phyloP scores from a whole-genome alignment of 2,797 vertebrate genomes.

The Rhinatrema bivittatum region DNA sequence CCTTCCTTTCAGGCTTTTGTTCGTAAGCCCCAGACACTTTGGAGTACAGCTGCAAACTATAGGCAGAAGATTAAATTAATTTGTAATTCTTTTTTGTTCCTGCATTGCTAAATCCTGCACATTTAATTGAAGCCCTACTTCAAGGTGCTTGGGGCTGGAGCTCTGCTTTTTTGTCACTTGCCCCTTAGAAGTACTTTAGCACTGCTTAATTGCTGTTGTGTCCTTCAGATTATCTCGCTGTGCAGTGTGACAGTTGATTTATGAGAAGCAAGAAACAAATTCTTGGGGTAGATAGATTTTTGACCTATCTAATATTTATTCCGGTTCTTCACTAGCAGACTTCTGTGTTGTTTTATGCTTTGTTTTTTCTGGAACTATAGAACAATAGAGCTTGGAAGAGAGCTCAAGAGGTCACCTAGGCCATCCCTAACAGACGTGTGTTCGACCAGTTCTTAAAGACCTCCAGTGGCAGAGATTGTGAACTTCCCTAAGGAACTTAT shows the following conservation, averaged over 20 bases:
- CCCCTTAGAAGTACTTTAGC: constrained; percentile 58
- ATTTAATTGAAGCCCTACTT: constrained; percentile 69
- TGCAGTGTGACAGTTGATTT: constrained; percentile 43
- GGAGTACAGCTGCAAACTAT: constrained; percentile 61
- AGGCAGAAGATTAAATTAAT: constrained; percentile 78
- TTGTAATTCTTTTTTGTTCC: constrained; percentile 55
- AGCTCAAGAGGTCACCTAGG: no score
- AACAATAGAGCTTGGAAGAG: no score
- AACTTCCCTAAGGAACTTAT: no score
- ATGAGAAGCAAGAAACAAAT: constrained; percentile 40
- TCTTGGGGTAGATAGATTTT: constrained; percentile 37
- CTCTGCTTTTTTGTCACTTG: constrained; percentile 58
- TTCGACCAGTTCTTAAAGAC: no score
- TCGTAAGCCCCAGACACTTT: constrained; percentile 60
- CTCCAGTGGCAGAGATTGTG: no score
- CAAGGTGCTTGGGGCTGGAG: constrained; percentile 53
- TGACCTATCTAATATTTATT: constrained; percentile 67
- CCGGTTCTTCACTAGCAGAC: constrained; percentile 37
- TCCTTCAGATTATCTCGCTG: constrained; percentile 47
- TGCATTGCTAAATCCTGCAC: constrained; percentile 57
- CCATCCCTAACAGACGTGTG: no score
- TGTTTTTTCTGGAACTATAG: no score
- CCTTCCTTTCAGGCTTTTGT: constrained; percentile 65
- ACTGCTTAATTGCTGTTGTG: constrained; percentile 60
- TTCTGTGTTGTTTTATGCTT: constrained; percentile 50